Evolutionary conservation across 2,888 invertebrate genomes (phyloP).

Genomic region (Allacma fusca): DNA sequence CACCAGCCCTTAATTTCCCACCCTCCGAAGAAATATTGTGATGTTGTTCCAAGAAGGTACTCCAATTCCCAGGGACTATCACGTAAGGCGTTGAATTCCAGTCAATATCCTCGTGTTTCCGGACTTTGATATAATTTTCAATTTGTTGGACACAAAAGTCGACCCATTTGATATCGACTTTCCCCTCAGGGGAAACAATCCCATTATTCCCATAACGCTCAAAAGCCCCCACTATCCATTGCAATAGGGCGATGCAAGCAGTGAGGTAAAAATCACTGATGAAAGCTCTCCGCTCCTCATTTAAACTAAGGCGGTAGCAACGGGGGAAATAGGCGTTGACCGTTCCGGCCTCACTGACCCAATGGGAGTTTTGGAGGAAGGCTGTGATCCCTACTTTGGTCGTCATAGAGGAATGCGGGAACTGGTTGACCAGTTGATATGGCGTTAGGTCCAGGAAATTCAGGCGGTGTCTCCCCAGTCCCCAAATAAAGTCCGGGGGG

Average conservation of each 20-base stretch:
- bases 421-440: constrained; percentile 79
- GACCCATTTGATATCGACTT: constrained; percentile 66
- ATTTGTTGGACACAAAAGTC: constrained; percentile 80
- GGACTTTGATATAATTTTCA: constrained; percentile 70
- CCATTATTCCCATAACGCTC: constrained; percentile 69
- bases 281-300: constrained; percentile 82
- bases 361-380: constrained; percentile 81
- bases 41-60: constrained; percentile 79
- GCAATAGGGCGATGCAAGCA: constrained; percentile 83
- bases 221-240: constrained; percentile 75
- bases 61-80: constrained; percentile 82
- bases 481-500: constrained; percentile 89
- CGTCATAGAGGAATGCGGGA: constrained; percentile 85
- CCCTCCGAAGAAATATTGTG: constrained; percentile 68
- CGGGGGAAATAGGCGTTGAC: constrained; percentile 84
- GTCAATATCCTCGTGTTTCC: constrained; percentile 75
- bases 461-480: constrained; percentile 81
- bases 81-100: constrained; percentile 53
- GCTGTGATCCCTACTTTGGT: constrained; percentile 84
- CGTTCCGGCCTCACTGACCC: constrained; percentile 83
- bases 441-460: constrained; percentile 74
- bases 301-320: constrained; percentile 82
- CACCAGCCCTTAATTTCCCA: too few relatives aligned
- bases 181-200: constrained; percentile 58
- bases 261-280: constrained; percentile 89